Percentiles rank a stretch among this genome's conserved stretches.
Conservation (phyloP, 2,113 vertebrate genomes). For the Meles meles region DNA sequence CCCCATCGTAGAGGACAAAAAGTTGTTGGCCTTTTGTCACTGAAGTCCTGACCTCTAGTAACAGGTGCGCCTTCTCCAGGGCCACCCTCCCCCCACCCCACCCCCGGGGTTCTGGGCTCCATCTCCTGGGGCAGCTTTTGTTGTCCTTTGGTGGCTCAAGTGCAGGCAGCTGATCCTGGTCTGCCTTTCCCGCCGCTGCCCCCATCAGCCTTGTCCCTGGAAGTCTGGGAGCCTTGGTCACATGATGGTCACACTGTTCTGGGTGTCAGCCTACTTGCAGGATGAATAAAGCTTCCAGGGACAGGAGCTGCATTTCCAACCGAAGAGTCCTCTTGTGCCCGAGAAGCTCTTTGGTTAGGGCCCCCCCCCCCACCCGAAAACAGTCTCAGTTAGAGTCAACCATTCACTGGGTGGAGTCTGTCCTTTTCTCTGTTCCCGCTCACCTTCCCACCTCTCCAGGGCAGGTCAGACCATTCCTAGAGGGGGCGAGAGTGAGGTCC, state of each 20-base stretch:
- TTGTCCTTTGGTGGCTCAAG: background rate
- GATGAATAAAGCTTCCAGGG: background rate
- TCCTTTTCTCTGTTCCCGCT: background rate
- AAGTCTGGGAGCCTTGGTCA: background rate
- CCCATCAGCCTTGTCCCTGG: background rate
- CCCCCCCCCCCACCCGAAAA: background rate
- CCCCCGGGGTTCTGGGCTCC: background rate
- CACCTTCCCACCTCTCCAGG: background rate
- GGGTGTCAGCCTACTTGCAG: background rate
- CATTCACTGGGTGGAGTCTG: background rate
- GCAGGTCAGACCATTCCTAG: background rate
- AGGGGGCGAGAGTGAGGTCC: background rate
- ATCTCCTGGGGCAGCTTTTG: background rate
- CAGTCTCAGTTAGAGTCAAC: background rate
- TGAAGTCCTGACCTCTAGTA: background rate
- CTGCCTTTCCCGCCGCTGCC: background rate
- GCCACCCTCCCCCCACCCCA: no score
- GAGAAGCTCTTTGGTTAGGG: background rate
- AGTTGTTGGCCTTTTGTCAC: background rate
- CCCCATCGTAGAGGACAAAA: background rate
- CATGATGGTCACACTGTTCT: background rate
- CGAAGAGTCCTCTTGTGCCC: background rate
- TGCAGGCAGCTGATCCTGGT: background rate
- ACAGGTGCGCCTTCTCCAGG: background rate
- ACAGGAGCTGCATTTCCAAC: background rate